Evolutionary conservation across 2,113 vertebrate genomes (phyloP), one percentile per base, ranked within the genome.

Genomic region (Rhinolophus ferrumequinum): DNA sequence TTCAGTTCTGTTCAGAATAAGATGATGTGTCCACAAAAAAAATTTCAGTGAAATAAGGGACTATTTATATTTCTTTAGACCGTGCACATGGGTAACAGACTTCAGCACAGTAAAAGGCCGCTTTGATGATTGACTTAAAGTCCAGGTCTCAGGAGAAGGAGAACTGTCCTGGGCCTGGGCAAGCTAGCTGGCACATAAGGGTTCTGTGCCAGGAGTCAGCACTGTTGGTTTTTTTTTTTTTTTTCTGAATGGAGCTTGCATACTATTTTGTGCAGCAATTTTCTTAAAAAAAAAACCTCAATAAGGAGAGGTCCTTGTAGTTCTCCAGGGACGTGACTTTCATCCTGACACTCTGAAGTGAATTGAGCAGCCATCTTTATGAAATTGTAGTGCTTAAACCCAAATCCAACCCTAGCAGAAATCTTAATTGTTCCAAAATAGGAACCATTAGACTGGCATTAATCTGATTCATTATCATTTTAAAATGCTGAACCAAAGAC

Each of bases 401-500:
- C 28, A 85, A 72, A 56, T 64, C 38, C 33, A 80, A n/a, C 15
- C 30, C 16, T 41, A 50, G 28, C 35, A 96, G 56, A 94, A 96
- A 94, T 87, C n/a, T 92, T 69, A 82, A 69, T 35, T 82, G 35
- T 35, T 95, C 44, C 22, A 72, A 90, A 94, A 64, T 44, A 44
- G 44, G 11, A 92, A 56, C 11, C 69, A 95, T 90, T 76, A 79
- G 8, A 97, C 47, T 75, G 33, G 50, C 88, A 94, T 79, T 89
- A 33, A 83, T 75, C n/a, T 97, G 41, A 96, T 67, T 82, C 94
- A 69, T 56, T 52, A 47, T 50, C 50, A 92, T 70, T 95, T 92
- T 80, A 62, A 93, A 92, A 75, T 47, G 21, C 9, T 77, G 56
- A 92, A 72, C 19, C 50, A 82, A 93, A 94, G 19, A n/a, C 6